Conservation (phyloP, 2,888 invertebrate genomes). For the Calliscelio sp. region DNA sequence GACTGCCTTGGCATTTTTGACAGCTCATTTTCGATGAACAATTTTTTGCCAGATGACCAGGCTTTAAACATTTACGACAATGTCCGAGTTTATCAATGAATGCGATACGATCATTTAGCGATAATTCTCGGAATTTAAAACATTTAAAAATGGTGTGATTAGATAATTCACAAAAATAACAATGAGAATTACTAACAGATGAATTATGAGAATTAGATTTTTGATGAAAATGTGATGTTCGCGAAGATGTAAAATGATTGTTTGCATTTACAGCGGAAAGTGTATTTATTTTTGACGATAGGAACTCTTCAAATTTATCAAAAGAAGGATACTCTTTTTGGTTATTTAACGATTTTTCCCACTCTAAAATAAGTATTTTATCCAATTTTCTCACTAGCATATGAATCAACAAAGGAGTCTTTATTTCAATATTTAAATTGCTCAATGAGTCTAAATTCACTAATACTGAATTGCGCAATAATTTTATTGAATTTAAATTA, state of each 20-base stretch:
- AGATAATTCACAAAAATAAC: neutral
- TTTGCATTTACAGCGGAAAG: neutral
- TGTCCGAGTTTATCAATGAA: neutral
- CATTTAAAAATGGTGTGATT: neutral
- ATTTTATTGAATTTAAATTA: neutral
- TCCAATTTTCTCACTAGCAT: slow-evolving; percentile 4
- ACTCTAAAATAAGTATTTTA: neutral
- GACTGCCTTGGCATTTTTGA: too few relatives aligned
- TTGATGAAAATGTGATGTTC: too few relatives aligned
- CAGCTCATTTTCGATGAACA: too few relatives aligned
- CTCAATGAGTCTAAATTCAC: neutral
- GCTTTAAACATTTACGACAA: too few relatives aligned
- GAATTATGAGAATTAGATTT: neutral
- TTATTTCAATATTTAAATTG: slow-evolving; percentile 7
- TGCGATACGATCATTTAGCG: neutral
- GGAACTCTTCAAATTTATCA: neutral
- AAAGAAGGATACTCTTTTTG: neutral
- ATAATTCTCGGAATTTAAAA: neutral
- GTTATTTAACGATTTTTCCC: neutral
- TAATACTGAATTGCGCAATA: neutral
- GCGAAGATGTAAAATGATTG: too few relatives aligned
- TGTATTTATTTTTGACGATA: neutral
- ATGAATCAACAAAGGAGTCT: slow-evolving; percentile 4
- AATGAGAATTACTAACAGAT: too few relatives aligned
- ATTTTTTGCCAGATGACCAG: too few relatives aligned